Conservation (phyloP, 2,113 vertebrate species). For the Solea senegalensis region DNA sequence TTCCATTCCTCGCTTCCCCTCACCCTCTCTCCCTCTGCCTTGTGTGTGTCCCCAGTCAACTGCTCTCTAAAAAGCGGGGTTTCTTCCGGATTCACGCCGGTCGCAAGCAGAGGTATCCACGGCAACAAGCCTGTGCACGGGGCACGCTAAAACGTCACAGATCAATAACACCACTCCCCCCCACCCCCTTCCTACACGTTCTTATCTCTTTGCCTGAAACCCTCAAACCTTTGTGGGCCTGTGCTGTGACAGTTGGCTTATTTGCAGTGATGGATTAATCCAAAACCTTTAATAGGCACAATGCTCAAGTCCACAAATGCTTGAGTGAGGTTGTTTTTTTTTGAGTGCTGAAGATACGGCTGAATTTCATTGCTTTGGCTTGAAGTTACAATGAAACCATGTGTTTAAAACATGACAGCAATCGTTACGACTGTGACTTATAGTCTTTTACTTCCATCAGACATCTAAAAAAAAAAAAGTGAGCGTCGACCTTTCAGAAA, state of each 20-base stretch:
- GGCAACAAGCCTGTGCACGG: slow-evolving; percentile 77
- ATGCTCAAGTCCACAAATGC: slow-evolving; percentile 53
- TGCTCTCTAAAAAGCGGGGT: slow-evolving; percentile 96
- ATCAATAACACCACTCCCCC: slow-evolving; percentile 30
- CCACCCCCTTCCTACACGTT: slow-evolving; percentile 19
- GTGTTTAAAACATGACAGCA: slow-evolving; percentile 23
- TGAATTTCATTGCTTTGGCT: slow-evolving; percentile 31
- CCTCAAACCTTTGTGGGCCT: slow-evolving; percentile 67
- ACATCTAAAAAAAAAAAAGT: background rate
- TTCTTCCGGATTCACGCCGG: slow-evolving; percentile 95
- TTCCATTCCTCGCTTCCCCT: slow-evolving; percentile 57
- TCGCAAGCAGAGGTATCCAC: slow-evolving; percentile 96
- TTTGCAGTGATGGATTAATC: background rate
- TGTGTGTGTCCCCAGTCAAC: slow-evolving; percentile 90
- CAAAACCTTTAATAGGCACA: slow-evolving; percentile 12
- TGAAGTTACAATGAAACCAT: slow-evolving; percentile 34
- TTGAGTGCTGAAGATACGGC: slow-evolving; percentile 18
- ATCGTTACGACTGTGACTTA: slow-evolving; percentile 4
- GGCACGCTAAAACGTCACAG: slow-evolving; percentile 68
- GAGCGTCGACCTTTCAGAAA: background rate
- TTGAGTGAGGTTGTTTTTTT: slow-evolving; percentile 38
- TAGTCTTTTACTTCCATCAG: slow-evolving; percentile 11
- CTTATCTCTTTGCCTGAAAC: slow-evolving; percentile 51
- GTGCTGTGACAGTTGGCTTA: slow-evolving; percentile 10
- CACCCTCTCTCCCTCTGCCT: slow-evolving; percentile 88